Conservation (phyloP, 92 coral and sea anemone genomes). For the Epizoanthus fatuus region DNA sequence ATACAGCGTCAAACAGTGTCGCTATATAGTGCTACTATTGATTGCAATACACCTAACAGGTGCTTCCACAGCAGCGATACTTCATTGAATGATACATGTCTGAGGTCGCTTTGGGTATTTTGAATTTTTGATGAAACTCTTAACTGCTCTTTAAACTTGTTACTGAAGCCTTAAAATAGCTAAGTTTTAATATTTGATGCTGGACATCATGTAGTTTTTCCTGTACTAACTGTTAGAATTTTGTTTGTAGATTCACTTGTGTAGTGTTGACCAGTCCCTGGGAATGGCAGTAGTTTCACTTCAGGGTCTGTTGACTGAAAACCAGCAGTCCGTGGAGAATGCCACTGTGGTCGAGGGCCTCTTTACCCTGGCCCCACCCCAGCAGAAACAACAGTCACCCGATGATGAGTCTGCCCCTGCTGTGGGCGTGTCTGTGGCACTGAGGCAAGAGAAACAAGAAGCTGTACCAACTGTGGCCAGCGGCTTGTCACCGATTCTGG, state of each 20-base stretch:
- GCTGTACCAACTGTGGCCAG: conserved; percentile 37
- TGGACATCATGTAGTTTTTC: no score
- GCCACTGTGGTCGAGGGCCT: conserved; percentile 92
- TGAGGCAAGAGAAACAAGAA: conserved; percentile 73
- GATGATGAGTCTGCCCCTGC: conserved; percentile 77
- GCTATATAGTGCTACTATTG: no score
- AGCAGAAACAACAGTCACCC: conserved; percentile 47
- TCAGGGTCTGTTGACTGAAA: conserved; percentile 79
- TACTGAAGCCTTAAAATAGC: no score
- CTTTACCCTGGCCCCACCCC: conserved; percentile 77
- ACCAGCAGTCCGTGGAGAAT: conserved; percentile 51
- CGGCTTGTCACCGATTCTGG: conserved; percentile 32
- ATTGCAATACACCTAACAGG: no score
- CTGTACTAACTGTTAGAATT: background rate
- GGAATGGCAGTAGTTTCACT: conserved; percentile 90
- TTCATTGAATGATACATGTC: no score
- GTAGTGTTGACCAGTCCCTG: conserved; percentile 90
- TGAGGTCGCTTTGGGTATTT: no score
- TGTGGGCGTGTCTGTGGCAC: conserved; percentile 92
- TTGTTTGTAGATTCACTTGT: conserved; percentile 81
- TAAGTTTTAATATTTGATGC: no score
- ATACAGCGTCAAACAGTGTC: no score
- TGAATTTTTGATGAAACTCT: no score
- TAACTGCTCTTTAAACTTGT: no score
- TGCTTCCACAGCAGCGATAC: no score